A percentile compares a stretch with the other conserved stretches of the same genome.
Conservation (phyloP, 1,140 invertebrate species). For the Oedothorax gibbosus region DNA sequence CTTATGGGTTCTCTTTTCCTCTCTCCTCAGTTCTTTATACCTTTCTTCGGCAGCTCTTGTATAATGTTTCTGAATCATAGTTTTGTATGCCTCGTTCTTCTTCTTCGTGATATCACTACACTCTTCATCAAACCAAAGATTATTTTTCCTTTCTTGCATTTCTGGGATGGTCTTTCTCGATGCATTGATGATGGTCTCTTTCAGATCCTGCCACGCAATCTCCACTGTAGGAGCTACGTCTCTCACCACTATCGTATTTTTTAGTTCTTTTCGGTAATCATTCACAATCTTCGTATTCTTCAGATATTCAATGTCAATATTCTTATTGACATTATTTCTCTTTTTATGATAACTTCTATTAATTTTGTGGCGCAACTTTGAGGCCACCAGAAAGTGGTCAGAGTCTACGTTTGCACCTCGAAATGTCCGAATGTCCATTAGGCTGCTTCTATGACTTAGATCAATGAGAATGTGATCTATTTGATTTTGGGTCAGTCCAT, state of each 20-base stretch:
- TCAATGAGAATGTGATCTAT: slow-evolving; percentile 27
- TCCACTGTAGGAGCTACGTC: background rate
- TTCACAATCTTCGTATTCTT: background rate
- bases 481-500: background rate
- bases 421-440: slow-evolving; percentile 9
- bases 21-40: slow-evolving; percentile 18
- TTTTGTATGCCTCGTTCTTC: slow-evolving; percentile 40
- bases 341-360: slow-evolving; percentile 13
- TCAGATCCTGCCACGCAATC: background rate
- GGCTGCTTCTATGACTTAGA: background rate
- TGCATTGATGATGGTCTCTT: background rate
- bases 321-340: slow-evolving; percentile 2
- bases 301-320: background rate
- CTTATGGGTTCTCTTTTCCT: slow-evolving; percentile 8
- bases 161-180: slow-evolving; percentile 22
- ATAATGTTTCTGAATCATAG: slow-evolving; percentile 28
- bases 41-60: slow-evolving; percentile 1
- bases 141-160: background rate
- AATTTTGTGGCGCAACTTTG: slow-evolving; percentile 1
- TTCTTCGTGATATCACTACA: background rate
- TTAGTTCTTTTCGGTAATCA: background rate
- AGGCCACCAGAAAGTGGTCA: slow-evolving; percentile 12
- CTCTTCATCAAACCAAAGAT: slow-evolving; percentile 10
- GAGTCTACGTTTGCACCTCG: slow-evolving; percentile 5
- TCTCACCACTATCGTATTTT: background rate